Conservation (phyloP, 2,888 invertebrate species). For the Dendrolimus houi region DNA sequence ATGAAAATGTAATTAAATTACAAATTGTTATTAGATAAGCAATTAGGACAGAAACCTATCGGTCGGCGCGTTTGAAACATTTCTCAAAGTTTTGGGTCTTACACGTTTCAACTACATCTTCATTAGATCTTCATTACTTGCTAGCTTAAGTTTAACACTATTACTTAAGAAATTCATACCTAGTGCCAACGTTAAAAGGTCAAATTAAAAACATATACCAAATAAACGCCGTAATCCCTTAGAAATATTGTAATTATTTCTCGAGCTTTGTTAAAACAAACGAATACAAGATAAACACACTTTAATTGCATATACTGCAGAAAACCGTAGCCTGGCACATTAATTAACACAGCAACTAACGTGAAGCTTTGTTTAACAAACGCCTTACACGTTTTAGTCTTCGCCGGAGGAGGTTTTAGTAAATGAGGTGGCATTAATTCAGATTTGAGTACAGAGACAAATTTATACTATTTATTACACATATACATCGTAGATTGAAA, state of each 20-base stretch:
- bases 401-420: slow-evolving; percentile 9
- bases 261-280: background rate
- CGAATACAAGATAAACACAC: background rate
- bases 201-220: too few relatives aligned
- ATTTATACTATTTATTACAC: too few relatives aligned
- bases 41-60: background rate
- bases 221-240: too few relatives aligned
- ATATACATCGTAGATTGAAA: too few relatives aligned
- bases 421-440: too few relatives aligned
- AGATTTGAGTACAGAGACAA: too few relatives aligned
- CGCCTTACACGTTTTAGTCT: slow-evolving; percentile 36
- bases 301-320: slow-evolving; percentile 8
- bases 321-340: slow-evolving; percentile 19
- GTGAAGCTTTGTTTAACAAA: slow-evolving; percentile 38
- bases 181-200: too few relatives aligned
- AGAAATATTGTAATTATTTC: background rate
- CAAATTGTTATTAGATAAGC: background rate
- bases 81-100: slow-evolving; percentile 13
- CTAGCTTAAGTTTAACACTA: background rate
- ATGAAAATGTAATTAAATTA: background rate
- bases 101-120: slow-evolving; percentile 5
- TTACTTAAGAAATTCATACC: too few relatives aligned
- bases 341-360: slow-evolving; percentile 37
- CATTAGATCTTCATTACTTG: slow-evolving; percentile 4
- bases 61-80: slow-evolving; percentile 1